A percentile compares a stretch with the other conserved stretches of the same genome.
phyloP scores from a whole-genome alignment of 2,888 invertebrate genomes.

The Enchytraeus crypticus region DNA sequence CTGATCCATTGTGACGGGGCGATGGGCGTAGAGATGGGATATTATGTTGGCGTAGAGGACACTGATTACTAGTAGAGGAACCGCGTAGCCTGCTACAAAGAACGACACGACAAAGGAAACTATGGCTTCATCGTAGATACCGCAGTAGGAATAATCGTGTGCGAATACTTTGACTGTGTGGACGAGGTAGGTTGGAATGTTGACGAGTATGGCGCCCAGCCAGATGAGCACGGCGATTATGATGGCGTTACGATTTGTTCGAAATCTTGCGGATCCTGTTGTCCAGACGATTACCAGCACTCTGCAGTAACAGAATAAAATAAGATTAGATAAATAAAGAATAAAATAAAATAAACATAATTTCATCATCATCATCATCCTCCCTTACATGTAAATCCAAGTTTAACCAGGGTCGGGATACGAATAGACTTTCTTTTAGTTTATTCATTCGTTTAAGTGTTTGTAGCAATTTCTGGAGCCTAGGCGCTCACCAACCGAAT shows the following conservation, averaged over 20 bases:
- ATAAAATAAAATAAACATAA: no score
- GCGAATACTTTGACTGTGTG: slow-evolving; percentile 35
- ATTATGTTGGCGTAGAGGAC: slow-evolving; percentile 10
- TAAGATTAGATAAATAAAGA: no score
- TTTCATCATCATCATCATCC: no score
- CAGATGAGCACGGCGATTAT: slow-evolving; percentile 13
- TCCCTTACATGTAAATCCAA: no score
- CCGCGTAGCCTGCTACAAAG: slow-evolving; percentile 76
- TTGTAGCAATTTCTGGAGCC: no score
- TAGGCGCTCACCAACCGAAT: no score
- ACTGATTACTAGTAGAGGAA: slow-evolving; percentile 75
- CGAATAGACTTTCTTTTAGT: no score
- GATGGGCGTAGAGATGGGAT: background rate
- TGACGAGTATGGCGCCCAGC: slow-evolving; percentile 11
- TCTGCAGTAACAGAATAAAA: background rate
- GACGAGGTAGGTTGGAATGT: slow-evolving; percentile 53
- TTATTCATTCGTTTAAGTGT: no score
- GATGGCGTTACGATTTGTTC: slow-evolving; percentile 16
- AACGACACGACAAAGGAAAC: slow-evolving; percentile 46
- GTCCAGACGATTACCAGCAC: slow-evolving; percentile 1
- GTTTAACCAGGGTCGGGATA: no score
- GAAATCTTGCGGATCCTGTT: background rate
- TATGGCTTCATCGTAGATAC: slow-evolving; percentile 12
- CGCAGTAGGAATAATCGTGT: slow-evolving; percentile 20
- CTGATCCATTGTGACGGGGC: background rate